Percentiles rank a stretch among this genome's conserved stretches.
Conservation (phyloP, 2,797 vertebrate species). For the Hydrocynus forskahlii region DNA sequence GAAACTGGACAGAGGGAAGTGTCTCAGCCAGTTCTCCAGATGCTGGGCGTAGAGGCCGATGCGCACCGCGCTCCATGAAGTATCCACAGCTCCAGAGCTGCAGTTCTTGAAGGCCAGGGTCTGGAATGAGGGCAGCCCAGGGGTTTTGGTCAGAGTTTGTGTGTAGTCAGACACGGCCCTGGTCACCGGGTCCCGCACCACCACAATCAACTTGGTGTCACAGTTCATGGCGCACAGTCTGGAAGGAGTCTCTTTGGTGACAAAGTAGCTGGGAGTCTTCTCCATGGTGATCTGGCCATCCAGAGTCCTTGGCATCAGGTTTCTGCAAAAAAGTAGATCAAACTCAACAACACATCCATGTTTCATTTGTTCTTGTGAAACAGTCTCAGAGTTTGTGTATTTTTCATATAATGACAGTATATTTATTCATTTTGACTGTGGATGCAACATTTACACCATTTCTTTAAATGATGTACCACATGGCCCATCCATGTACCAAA, state of each 20-base stretch:
- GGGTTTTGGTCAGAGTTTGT: constrained; percentile 91
- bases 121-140: constrained; percentile 87
- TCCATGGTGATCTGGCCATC: constrained; percentile 96
- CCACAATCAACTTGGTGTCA: constrained; percentile 90
- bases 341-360: too few species aligned
- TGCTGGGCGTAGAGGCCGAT: constrained; percentile 94
- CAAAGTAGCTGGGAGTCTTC: constrained; percentile 96
- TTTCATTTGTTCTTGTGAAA: too few species aligned
- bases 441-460: too few species aligned
- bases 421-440: too few species aligned
- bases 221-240: constrained; percentile 87
- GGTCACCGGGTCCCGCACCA: constrained; percentile 91
- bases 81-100: constrained; percentile 85
- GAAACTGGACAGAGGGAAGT: constrained; percentile 88
- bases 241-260: constrained; percentile 87
- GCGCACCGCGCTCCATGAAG: constrained; percentile 89
- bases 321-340: constrained; percentile 70
- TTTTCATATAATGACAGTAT: too few species aligned
- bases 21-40: constrained; percentile 90
- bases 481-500: too few species aligned
- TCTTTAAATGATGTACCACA: too few species aligned
- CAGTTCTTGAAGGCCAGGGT: constrained; percentile 87
- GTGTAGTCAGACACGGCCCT: constrained; percentile 93
- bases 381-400: too few species aligned
- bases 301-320: constrained; percentile 90